Conservation (phyloP, 2,113 vertebrate genomes). For the Alligator mississippiensis region DNA sequence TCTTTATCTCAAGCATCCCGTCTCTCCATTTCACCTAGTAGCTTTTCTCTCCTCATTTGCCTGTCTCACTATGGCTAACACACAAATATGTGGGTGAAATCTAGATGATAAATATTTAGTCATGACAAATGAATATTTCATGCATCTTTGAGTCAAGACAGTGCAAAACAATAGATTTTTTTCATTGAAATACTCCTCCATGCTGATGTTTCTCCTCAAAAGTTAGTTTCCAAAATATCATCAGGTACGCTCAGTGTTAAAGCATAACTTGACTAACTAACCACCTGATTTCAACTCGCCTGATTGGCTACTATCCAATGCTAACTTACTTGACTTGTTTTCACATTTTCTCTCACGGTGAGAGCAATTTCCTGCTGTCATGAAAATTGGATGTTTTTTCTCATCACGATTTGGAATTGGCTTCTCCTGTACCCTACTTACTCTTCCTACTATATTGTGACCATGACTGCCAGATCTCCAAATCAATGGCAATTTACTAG, state of each 20-base stretch:
- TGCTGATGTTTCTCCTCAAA: background rate
- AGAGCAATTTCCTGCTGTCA: background rate
- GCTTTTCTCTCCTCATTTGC: background rate
- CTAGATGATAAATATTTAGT: background rate
- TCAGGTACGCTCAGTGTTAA: background rate
- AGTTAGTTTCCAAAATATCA: background rate
- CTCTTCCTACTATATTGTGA: constrained; percentile 40
- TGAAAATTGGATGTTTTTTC: constrained; percentile 26
- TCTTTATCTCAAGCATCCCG: constrained; percentile 38
- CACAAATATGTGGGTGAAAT: rapidly evolving
- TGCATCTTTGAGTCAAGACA: background rate
- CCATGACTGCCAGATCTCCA: constrained; percentile 67
- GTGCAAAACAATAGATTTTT: background rate
- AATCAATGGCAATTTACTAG: constrained; percentile 68
- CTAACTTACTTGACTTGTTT: constrained; percentile 8
- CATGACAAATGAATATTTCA: background rate
- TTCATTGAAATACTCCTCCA: background rate
- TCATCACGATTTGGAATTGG: constrained; percentile 24
- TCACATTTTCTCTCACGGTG: constrained; percentile 20
- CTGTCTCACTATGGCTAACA: background rate
- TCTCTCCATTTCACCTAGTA: background rate
- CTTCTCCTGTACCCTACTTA: constrained; percentile 20
- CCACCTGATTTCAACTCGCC: background rate
- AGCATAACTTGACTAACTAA: constrained; percentile 10
- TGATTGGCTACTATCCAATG: background rate